Evolutionary conservation across 2,888 invertebrate genomes (phyloP).

Genomic region (Conus canariensis): DNA sequence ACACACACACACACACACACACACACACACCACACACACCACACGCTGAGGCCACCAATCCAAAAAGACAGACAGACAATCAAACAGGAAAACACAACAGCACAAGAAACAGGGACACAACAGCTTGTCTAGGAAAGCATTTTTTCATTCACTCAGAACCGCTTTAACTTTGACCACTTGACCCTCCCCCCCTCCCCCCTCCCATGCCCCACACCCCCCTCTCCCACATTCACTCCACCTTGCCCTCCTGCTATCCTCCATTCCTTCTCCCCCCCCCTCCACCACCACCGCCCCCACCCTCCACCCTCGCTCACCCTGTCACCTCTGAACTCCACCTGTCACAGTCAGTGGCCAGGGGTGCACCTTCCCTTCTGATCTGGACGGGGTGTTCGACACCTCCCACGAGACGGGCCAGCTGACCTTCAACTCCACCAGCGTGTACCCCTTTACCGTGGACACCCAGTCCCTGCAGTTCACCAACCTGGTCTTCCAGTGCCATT

Average conservation of each 20-base stretch:
- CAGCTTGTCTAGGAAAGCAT: too few species aligned
- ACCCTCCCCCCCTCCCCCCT: not conserved
- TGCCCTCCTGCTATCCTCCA: not conserved
- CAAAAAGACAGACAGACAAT: too few species aligned
- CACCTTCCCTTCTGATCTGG: slow-evolving; percentile 58
- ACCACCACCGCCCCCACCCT: not conserved
- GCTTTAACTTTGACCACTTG: not conserved
- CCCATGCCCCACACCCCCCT: not conserved
- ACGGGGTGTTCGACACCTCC: slow-evolving; percentile 62
- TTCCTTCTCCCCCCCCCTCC: not conserved
- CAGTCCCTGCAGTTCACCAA: slow-evolving; percentile 42
- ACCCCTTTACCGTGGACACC: slow-evolving; percentile 50
- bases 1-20: slow-evolving; percentile 17
- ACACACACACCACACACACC: slow-evolving; percentile 23
- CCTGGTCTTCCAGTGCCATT: slow-evolving; percentile 54
- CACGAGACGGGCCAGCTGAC: slow-evolving; percentile 56
- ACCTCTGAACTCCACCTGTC: not conserved
- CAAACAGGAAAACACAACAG: too few species aligned
- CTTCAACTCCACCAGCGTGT: slow-evolving; percentile 50
- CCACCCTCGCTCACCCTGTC: not conserved
- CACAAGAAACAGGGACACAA: too few species aligned
- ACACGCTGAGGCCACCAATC: not conserved
- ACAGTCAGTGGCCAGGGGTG: slow-evolving; percentile 47
- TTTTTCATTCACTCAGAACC: not conserved
- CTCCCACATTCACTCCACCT: not conserved